These are phyloP conservation scores for Stichopus horrens DNA, from an alignment of 53 echinoderm and acorn worm species.

Conservation along the genomic window DNA sequence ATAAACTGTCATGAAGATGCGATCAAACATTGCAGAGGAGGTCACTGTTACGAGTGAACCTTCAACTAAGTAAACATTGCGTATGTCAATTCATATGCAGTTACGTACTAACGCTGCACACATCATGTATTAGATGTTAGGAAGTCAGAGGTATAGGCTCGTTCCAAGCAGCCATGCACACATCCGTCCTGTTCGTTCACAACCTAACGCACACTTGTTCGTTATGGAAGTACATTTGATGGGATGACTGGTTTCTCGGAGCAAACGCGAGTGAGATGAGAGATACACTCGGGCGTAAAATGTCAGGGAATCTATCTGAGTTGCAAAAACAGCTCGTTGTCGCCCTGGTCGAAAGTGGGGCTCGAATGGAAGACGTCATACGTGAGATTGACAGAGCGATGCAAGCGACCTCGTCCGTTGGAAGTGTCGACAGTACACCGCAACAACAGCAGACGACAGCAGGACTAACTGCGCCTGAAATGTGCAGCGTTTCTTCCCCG, in stretches of 20 bases:
- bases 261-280: constrained; percentile 44
- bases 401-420: constrained; percentile 24
- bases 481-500: constrained; percentile 41
- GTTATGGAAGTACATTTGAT: constrained; percentile 8
- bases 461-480: constrained; percentile 34
- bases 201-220: background rate
- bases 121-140: background rate
- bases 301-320: constrained; percentile 77
- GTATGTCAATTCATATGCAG: background rate
- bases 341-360: constrained; percentile 74
- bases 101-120: background rate
- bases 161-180: background rate
- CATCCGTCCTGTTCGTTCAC: background rate
- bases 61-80: constrained; percentile 14
- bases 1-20: constrained; percentile 36
- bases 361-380: constrained; percentile 65
- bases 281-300: constrained; percentile 46
- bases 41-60: constrained; percentile 47
- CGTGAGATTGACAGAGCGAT: constrained; percentile 60
- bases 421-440: background rate
- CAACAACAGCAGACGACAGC: constrained; percentile 29
- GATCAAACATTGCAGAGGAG: constrained; percentile 30
- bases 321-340: constrained; percentile 75
- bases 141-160: background rate
- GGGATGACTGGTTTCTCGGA: background rate